Conservation (phyloP, 2,888 invertebrate species). For the Teinopalpus imperialis region DNA sequence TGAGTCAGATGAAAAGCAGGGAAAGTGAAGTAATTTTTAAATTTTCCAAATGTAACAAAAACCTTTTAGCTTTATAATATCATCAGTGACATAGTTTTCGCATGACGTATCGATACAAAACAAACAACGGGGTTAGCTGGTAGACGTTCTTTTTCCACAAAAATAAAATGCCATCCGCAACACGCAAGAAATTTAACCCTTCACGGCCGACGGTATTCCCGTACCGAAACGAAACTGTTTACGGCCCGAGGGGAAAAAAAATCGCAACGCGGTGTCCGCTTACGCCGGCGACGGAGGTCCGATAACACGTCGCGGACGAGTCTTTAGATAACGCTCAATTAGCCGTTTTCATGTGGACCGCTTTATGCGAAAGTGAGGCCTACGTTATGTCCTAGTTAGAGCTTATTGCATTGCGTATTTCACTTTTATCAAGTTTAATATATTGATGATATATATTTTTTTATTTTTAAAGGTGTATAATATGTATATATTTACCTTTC, state of each 20-base stretch:
- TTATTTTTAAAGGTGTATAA: too few relatives aligned
- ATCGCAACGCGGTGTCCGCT: conserved; percentile 54
- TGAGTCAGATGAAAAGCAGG: too few relatives aligned
- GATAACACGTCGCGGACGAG: conserved; percentile 56
- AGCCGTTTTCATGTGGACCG: conserved; percentile 52
- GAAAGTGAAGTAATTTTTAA: too few relatives aligned
- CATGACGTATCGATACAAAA: conserved; percentile 10
- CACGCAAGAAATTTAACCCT: conserved; percentile 60
- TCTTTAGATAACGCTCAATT: conserved; percentile 74
- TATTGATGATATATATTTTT: too few relatives aligned
- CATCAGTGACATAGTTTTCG: not conserved
- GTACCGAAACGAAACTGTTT: conserved; percentile 62
- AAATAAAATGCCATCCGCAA: conserved; percentile 30
- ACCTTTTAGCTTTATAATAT: too few relatives aligned
- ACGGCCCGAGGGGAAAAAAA: conserved; percentile 47
- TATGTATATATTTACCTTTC: too few relatives aligned
- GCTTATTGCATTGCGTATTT: too few relatives aligned
- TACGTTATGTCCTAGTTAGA: too few relatives aligned
- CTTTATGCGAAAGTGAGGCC: conserved; percentile 40
- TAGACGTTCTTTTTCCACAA: conserved; percentile 15
- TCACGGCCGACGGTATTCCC: conserved; percentile 42
- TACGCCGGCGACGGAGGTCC: conserved; percentile 56
- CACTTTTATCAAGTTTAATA: too few relatives aligned
- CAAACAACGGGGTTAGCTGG: not conserved
- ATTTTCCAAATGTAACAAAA: too few relatives aligned